These are phyloP conservation scores for Phylloscopus trochilus DNA, from an alignment of 2,113 vertebrate genomes.

Conservation along the genomic window DNA sequence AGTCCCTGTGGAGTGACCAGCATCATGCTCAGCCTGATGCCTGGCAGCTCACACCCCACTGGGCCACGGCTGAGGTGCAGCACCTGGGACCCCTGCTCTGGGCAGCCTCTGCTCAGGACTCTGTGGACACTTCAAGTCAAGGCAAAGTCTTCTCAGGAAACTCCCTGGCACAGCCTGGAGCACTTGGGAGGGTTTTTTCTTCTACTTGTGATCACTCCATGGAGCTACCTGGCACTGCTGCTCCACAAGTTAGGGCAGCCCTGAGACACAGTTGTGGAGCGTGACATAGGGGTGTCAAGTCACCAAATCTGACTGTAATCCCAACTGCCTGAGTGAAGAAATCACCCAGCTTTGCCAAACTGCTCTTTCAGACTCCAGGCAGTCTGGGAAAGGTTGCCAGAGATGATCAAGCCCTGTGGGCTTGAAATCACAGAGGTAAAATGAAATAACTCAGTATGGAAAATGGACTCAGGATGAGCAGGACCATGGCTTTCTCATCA, in stretches of 20 bases:
- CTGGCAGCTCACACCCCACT: neutral
- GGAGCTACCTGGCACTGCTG: rapidly evolving
- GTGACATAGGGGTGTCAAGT: neutral
- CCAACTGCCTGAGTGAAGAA: neutral
- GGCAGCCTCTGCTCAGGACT: neutral
- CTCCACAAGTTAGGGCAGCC: neutral
- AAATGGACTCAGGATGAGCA: neutral
- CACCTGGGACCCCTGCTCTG: neutral
- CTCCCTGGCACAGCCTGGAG: neutral
- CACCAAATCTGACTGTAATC: neutral
- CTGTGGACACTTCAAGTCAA: neutral
- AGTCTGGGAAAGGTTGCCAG: neutral
- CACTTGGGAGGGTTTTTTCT: neutral
- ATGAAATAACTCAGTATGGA: neutral
- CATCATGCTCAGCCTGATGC: neutral
- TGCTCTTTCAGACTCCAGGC: neutral
- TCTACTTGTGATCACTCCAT: neutral
- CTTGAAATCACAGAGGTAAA: neutral
- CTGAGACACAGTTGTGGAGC: neutral
- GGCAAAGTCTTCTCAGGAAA: neutral
- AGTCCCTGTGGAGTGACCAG: neutral
- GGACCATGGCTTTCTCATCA: neutral
- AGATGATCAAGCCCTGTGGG: neutral
- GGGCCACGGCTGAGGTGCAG: neutral
- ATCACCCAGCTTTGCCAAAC: neutral